Base-by-base conservation (phyloP, 2,888 invertebrate species). In the Pachycephus smyrnensis region DNA sequence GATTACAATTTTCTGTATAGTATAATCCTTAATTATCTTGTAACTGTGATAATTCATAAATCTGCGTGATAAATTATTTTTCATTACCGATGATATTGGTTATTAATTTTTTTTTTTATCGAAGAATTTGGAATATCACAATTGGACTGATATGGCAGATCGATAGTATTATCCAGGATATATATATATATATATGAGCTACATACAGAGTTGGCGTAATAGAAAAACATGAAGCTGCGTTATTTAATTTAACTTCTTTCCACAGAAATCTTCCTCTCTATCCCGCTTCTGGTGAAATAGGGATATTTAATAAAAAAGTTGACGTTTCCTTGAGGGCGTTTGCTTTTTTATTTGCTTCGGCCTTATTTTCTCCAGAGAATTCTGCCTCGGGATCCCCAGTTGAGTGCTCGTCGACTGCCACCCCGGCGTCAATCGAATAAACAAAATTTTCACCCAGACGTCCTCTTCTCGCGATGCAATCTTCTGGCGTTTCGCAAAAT, bases 271-370 rank as follows among this genome's bases (percentile, higher is more conserved):
- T 55, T 55, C 55, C 55, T 55, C 55, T 6, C 23, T 55, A 23
- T 55, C 23, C 23, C 9, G 55, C 55, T 9, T 55, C 55, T 23
- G 6, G 23, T 55, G 55, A 55, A 55, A 55, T 23, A 55, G 75
- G 74, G 81, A 86, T 84, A 86, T 86, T 86, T 84, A 84, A 86
- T 86, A 83, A 85, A 84, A 86, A 86, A 84, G 83, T 84, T 86
- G 82, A 86, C 85, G 83, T 85, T 84, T 86, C 84, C 82, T 81
- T 33, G 74, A 71, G 82, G 78, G 77, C 77, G 75, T 75, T 79
- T 73, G 71, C 15, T 33, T 73, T 77, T 80, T 77, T 79, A 69
- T 75, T 73, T 74, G 68, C 55, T 68, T 55, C 75, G 30, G n/a
- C 36, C 75, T 75, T 75, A 75, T 69, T 69, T 75, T 75, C 23